A percentile compares a stretch with the other conserved stretches of the same genome.
These are phyloP conservation scores for Drosophila virilis DNA, from an alignment of 1,140 invertebrate genomes.

Conservation along the genomic window DNA sequence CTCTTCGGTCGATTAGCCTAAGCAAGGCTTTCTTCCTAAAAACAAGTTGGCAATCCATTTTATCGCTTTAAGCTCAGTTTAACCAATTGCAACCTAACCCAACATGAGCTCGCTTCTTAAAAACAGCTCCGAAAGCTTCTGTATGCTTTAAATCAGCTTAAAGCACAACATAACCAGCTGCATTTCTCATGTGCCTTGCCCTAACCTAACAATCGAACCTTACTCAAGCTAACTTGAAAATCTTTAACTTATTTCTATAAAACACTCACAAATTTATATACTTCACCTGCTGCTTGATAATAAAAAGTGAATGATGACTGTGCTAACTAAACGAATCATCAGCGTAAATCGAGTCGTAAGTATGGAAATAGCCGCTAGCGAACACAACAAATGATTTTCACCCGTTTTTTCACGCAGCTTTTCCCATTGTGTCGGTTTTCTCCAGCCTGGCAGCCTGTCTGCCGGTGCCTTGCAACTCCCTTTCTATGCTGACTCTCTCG, in stretches of 20 bases:
- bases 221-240: too few relatives aligned
- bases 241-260: constrained; percentile 1
- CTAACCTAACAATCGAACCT: too few relatives aligned
- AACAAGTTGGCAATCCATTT: too few relatives aligned
- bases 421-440: constrained; percentile 16
- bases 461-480: not conserved
- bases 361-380: constrained; percentile 8
- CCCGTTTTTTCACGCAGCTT: constrained; percentile 10
- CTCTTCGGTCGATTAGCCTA: too few relatives aligned
- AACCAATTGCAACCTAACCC: too few relatives aligned
- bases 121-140: not conserved
- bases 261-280: not conserved
- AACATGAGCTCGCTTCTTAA: too few relatives aligned
- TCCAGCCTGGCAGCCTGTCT: not conserved
- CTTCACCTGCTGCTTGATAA: constrained; percentile 6
- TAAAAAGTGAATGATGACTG: constrained; percentile 23
- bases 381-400: constrained; percentile 18
- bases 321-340: constrained; percentile 24
- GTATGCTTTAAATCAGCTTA: too few relatives aligned
- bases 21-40: too few relatives aligned
- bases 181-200: too few relatives aligned
- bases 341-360: constrained; percentile 27
- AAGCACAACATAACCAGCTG: not conserved
- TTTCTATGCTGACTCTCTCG: not conserved
- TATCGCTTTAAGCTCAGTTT: too few relatives aligned